Percentiles rank a stretch among this genome's conserved stretches.
Conservation (phyloP, 2,113 vertebrate genomes). For the Thunnus maccoyii region DNA sequence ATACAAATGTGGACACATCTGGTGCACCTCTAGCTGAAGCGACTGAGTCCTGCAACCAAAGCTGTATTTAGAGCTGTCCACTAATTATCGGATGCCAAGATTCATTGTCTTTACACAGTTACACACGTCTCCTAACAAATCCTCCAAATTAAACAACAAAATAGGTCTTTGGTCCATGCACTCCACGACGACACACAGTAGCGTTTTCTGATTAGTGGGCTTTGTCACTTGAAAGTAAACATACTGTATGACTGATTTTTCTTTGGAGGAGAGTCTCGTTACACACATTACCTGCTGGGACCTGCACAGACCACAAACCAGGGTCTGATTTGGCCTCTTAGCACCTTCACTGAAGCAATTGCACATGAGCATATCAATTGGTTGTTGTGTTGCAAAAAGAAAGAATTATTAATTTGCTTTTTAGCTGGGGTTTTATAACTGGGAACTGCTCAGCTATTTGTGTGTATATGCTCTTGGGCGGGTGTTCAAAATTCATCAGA, state of each 20-base stretch:
- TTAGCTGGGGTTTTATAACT: not conserved
- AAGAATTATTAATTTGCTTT: not conserved
- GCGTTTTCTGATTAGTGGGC: too few relatives aligned
- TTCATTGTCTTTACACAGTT: constrained; percentile 18
- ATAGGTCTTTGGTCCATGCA: too few relatives aligned
- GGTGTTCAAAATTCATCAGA: constrained; percentile 6
- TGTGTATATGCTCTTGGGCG: not conserved
- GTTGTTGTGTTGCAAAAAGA: not conserved
- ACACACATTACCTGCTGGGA: constrained; percentile 18
- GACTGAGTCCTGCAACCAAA: not conserved
- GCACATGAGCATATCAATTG: constrained; percentile 12
- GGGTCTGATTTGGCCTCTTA: constrained; percentile 9
- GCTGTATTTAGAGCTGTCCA: not conserved
- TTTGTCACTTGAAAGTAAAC: too few relatives aligned
- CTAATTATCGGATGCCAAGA: constrained; percentile 10
- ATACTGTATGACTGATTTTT: too few relatives aligned
- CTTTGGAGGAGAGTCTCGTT: too few relatives aligned
- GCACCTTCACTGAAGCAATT: constrained; percentile 19
- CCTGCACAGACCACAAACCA: constrained; percentile 4
- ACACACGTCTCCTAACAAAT: too few relatives aligned
- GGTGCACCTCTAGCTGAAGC: constrained; percentile 1
- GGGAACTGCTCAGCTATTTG: not conserved
- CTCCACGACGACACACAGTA: too few relatives aligned
- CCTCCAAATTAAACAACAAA: too few relatives aligned
- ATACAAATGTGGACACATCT: constrained; percentile 27